Conservation (phyloP, 1,140 invertebrate genomes). For the Panagrolaimus sp. region DNA sequence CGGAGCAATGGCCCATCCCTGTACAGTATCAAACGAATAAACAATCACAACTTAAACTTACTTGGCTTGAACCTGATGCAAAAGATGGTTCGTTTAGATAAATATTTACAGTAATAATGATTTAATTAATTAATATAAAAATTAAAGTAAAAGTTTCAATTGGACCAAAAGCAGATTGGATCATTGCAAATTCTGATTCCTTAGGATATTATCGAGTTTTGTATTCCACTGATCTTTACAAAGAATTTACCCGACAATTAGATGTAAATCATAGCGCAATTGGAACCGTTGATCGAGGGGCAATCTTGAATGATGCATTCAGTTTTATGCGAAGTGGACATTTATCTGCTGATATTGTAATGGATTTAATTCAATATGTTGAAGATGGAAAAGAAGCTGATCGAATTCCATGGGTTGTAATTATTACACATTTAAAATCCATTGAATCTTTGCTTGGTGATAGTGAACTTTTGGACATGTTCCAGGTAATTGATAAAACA, state of each 20-base stretch:
- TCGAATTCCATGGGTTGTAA: constrained; percentile 43
- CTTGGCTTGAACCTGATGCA: constrained; percentile 29
- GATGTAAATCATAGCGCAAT: constrained; percentile 28
- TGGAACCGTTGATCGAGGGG: constrained; percentile 36
- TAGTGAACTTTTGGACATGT: constrained; percentile 30
- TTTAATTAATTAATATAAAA: not conserved
- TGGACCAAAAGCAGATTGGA: constrained; percentile 22
- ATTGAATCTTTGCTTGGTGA: constrained; percentile 42
- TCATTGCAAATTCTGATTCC: constrained; percentile 43
- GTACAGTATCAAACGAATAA: constrained; percentile 32
- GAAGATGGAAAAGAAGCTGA: constrained; percentile 35
- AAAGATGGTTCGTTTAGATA: constrained; percentile 18
- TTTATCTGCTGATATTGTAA: constrained; percentile 33
- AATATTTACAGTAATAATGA: not conserved
- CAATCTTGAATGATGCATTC: constrained; percentile 44
- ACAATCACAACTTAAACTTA: constrained; percentile 16
- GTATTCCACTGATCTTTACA: constrained; percentile 36
- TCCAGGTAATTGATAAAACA: constrained; percentile 58
- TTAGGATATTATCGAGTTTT: constrained; percentile 49
- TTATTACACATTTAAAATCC: constrained; percentile 29
- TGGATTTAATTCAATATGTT: constrained; percentile 41
- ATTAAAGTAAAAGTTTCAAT: constrained; percentile 9
- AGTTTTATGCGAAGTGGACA: constrained; percentile 38
- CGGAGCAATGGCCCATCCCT: constrained; percentile 43
- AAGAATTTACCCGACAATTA: constrained; percentile 35